phyloP scores from a whole-genome alignment of 2,888 invertebrate species.

The Drosophila formosana region DNA sequence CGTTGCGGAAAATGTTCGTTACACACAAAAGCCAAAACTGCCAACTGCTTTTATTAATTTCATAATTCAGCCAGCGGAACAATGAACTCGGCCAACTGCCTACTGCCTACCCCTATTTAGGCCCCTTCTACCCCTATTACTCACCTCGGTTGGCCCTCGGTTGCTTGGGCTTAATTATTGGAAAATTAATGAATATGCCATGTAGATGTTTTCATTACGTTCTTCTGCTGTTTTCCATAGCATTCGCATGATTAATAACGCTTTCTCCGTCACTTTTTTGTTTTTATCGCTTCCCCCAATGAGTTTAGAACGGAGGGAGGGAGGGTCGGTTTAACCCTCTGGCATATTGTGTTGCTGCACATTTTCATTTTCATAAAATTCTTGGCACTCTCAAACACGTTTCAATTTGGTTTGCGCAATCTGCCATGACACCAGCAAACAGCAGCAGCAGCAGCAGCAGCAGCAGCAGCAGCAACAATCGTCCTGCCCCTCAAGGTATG shows the following conservation, averaged over 20 bases:
- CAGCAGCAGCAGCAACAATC: neutral
- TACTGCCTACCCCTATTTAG: conserved; percentile 8
- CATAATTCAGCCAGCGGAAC: conserved; percentile 70
- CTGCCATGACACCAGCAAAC: conserved; percentile 29
- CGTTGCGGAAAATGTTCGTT: conserved; percentile 54
- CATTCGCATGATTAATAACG: conserved; percentile 59
- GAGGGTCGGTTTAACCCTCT: neutral
- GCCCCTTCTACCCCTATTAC: neutral
- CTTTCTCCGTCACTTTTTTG: neutral
- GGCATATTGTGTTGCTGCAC: conserved; percentile 24
- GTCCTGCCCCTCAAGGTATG: conserved; percentile 44
- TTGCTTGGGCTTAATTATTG: conserved; percentile 74
- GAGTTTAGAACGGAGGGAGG: neutral
- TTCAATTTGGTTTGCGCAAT: conserved; percentile 39
- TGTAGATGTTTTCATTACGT: conserved; percentile 66
- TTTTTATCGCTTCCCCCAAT: neutral
- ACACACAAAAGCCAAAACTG: conserved; percentile 38
- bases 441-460: conserved; percentile 1
- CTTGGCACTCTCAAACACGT: conserved; percentile 35
- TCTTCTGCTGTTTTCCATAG: conserved; percentile 11
- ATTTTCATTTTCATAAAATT: conserved; percentile 42
- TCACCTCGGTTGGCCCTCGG: conserved; percentile 11
- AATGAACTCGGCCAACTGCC: conserved; percentile 30
- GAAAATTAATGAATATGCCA: conserved; percentile 79
- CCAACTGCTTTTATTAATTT: conserved; percentile 78